Evolutionary conservation across 2,888 invertebrate genomes (phyloP).

Genomic region (Gortyna flavago): DNA sequence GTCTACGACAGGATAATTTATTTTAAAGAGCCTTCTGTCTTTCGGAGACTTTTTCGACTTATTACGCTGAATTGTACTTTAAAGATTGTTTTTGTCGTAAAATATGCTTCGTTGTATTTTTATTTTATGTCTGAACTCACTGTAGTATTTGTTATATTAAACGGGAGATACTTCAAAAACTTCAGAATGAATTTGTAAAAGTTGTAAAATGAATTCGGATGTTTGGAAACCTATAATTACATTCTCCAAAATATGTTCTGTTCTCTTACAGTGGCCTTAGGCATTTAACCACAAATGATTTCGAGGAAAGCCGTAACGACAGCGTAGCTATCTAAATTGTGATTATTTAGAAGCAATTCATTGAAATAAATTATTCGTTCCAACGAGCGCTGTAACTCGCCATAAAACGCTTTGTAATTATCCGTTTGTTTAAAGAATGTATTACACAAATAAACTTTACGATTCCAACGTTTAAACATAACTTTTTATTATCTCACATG

Average conservation of each 20-base stretch:
- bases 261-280: conserved; percentile 24
- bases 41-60: conserved; percentile 69
- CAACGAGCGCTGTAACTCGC: conserved; percentile 78
- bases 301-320: conserved; percentile 49
- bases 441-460: conserved; percentile 89
- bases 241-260: not conserved
- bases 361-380: conserved; percentile 80
- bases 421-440: conserved; percentile 87
- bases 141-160: conserved; percentile 49
- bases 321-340: conserved; percentile 68
- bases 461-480: conserved; percentile 85
- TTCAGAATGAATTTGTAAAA: conserved; percentile 33
- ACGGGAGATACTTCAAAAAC: conserved; percentile 26
- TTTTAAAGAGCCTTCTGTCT: conserved; percentile 75
- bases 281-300: conserved; percentile 46
- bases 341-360: conserved; percentile 76
- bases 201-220: conserved; percentile 17
- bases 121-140: conserved; percentile 44
- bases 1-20: conserved; percentile 77
- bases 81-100: conserved; percentile 65
- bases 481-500: conserved; percentile 89
- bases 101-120: conserved; percentile 63
- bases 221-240: conserved; percentile 21
- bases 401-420: conserved; percentile 86
- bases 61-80: conserved; percentile 66